phyloP scores from a whole-genome alignment of 2,113 vertebrate genomes.

The Neolamprologus kungweensis region DNA sequence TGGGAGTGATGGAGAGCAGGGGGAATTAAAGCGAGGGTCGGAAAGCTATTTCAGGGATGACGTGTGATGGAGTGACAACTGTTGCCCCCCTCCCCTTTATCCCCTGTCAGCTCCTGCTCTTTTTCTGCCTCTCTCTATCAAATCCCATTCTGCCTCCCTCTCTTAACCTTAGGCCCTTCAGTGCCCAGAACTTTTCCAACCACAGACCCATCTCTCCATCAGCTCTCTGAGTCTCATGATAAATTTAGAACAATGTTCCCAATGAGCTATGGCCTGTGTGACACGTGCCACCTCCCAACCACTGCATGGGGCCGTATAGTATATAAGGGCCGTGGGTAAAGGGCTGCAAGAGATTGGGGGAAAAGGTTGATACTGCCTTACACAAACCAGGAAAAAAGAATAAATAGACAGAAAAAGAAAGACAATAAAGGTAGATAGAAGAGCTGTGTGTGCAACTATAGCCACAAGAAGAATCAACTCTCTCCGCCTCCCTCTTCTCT shows the following conservation, averaged over 20 bases:
- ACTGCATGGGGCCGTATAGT: neutral
- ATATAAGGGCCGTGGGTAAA: conserved; percentile 40
- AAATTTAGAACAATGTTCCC: conserved; percentile 73
- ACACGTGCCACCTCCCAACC: conserved; percentile 33
- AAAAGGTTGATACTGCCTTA: neutral
- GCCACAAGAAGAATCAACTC: neutral
- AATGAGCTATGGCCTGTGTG: conserved; percentile 28
- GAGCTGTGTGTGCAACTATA: neutral
- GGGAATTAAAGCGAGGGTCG: neutral
- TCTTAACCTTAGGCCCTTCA: conserved; percentile 54
- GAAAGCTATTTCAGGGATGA: conserved; percentile 62
- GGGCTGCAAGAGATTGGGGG: neutral
- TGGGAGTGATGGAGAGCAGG: neutral
- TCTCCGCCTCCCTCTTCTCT: conserved; percentile 24
- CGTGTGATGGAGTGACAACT: conserved; percentile 60
- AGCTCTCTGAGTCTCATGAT: conserved; percentile 42
- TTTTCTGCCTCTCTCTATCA: conserved; percentile 37
- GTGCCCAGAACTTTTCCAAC: conserved; percentile 66
- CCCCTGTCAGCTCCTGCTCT: neutral
- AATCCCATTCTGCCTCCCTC: conserved; percentile 16
- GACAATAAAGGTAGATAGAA: neutral
- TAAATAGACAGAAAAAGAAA: neutral
- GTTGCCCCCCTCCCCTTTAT: conserved; percentile 23
- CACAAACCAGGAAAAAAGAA: neutral
- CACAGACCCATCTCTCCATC: conserved; percentile 50